These are phyloP conservation scores for Agrochola lota DNA, from an alignment of 2,888 invertebrate genomes.

Conservation along the genomic window DNA sequence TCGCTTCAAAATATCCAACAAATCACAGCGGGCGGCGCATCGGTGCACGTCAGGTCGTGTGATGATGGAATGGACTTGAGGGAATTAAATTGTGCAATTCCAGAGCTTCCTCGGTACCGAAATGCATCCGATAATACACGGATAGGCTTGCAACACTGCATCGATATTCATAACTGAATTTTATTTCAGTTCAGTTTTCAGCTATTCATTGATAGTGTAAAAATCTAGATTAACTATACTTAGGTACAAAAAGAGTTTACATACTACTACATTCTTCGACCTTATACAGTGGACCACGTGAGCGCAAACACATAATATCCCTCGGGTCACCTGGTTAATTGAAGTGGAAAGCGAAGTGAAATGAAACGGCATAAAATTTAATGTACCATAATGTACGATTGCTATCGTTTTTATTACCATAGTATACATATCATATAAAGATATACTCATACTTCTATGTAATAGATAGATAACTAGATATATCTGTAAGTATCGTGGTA, in stretches of 20 bases:
- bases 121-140: not conserved
- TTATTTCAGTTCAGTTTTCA: not conserved
- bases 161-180: not conserved
- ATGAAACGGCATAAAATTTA: slow-evolving; percentile 56
- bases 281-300: slow-evolving; percentile 11
- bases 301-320: slow-evolving; percentile 45
- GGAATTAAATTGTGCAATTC: slow-evolving; percentile 13
- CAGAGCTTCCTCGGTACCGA: not conserved
- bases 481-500: not conserved
- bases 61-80: slow-evolving; percentile 12
- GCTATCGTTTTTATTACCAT: slow-evolving; percentile 17
- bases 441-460: too few relatives aligned
- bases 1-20: slow-evolving; percentile 3
- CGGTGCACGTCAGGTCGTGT: not conserved
- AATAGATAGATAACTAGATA: not conserved
- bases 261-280: slow-evolving; percentile 18
- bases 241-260: not conserved
- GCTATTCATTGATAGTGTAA: too few relatives aligned
- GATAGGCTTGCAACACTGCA: not conserved
- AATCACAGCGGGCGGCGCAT: slow-evolving; percentile 1
- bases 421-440: too few relatives aligned
- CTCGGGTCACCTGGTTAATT: slow-evolving; percentile 50
- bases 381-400: slow-evolving; percentile 49
- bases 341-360: slow-evolving; percentile 58
- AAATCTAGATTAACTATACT: not conserved